Evolutionary conservation across 1,140 invertebrate species (phyloP), one percentile per base, ranked within the genome.

Genomic region (Dufourea novaeangliae): DNA sequence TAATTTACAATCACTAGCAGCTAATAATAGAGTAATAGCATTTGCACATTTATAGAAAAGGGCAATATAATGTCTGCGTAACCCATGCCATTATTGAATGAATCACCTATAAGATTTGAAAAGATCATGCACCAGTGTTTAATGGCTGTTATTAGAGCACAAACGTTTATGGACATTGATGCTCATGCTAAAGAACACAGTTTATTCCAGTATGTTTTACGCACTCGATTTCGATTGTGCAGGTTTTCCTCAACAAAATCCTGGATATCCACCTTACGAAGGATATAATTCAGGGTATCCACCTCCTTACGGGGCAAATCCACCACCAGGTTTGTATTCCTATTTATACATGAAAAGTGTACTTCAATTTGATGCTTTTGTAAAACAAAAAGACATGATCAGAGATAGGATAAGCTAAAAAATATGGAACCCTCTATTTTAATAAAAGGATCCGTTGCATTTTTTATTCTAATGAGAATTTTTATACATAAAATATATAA

Each of bases 271-370:
- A 29, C 78, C 85, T 68, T 80, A 88, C 72, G 69, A 86, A 56
- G 84, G 86, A 14, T 88, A 85, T 62, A 69, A 87, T 69, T 87
- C 88, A 20, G 84, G 77, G 41, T 87, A 86, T 80, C 87, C 87
- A 59, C 85, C 87, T 59, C 81, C 88, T 41, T 91, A 92, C 22
- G 92, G 90, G 7, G 93, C 92, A n/a, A 92, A 93, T 88, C 93
- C n/a, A n/a, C 54, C 89, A 83, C 94, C 93, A 79, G 91, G 92
- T 92, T 20, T 1, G 20, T 57, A 44, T 63, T 27, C 29, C 22
- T 62, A n/a, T 29, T 34, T 3, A 37, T 37, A 8, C 34, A 37
- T 8, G 8, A 3, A 37, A 37, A 37, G 0, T 57, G 50, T 20
- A 56, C n/a, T n/a, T n/a, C n/a, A n/a, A n/a, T n/a, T n/a, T n/a